Base-by-base conservation (phyloP, 2,797 vertebrate genomes). In the Miichthys miiuy region DNA sequence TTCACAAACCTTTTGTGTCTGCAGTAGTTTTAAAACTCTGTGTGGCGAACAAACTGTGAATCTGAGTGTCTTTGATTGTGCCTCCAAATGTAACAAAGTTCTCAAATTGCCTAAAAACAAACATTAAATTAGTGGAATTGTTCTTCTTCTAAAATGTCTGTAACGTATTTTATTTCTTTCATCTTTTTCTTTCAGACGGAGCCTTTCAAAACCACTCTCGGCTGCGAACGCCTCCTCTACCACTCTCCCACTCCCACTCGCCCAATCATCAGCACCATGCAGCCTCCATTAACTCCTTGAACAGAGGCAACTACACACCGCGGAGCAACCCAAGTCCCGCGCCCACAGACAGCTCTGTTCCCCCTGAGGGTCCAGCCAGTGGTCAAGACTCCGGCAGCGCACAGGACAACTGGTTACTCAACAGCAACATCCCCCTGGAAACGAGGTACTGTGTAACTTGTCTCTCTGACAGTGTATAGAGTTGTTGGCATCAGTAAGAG, bases 401-500 rank as follows among this genome's bases (percentile, higher is more conserved):
- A 64, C 98, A 97, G 93, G 98, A 99, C 96, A 99, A 98, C 95
- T 99, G 98, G 98, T 95, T 99, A 10, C 97, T 99, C 88, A 99
- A 99, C 95, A 99, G 98, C 91, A 99, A 99, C 96, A 99, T 99
- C 87, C 98, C 98, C 0, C 94, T 99, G 93, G 98, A 99, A 96
- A 99, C 98, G 65, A 98, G 98, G 98, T 99, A 96, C 58, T 8
- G 27, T 52, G n/a, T 12, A 20, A 58, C 61, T 62, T 7, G n/a
- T 60, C 80, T 51, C 56, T 25, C 44, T n/a, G 63, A 58, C 58
- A 17, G 7, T 57, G 38, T 61, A 13, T 14, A 38, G 58, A 80
- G 61, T 51, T 64, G 74, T 57, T 70, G 69, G 55, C 84, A 58
- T 79, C 67, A 75, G 71, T 76, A 54, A 70, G 75, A 42, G 62